Conservation (phyloP, 2,113 vertebrate species). For the Chinchilla lanigera region DNA sequence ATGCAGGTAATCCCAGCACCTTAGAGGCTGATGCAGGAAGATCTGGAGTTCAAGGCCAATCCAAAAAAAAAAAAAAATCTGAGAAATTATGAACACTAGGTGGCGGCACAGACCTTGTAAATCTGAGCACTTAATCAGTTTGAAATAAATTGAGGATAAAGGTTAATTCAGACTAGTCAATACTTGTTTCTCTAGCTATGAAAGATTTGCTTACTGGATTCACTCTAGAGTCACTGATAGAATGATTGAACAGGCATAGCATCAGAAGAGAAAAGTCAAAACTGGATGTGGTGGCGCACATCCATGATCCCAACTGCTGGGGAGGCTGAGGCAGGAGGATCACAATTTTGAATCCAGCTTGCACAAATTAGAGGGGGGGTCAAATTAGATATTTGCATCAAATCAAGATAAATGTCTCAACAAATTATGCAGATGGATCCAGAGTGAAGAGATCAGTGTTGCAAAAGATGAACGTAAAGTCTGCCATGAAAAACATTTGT, state of each 20-base stretch:
- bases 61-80: background rate
- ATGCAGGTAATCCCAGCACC: background rate
- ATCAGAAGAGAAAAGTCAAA: background rate
- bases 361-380: background rate
- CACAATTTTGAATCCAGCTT: background rate
- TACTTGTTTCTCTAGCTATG: background rate
- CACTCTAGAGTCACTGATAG: background rate
- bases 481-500: background rate
- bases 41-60: background rate
- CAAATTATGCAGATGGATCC: background rate
- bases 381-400: background rate
- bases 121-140: rapidly evolving
- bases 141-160: background rate
- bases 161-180: background rate
- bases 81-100: constrained; percentile 43
- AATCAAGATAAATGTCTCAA: background rate
- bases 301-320: background rate
- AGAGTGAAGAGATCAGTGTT: background rate
- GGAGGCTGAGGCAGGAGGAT: background rate
- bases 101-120: constrained; percentile 58
- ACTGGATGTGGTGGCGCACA: background rate
- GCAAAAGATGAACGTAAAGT: background rate
- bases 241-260: background rate
- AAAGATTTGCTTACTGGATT: background rate
- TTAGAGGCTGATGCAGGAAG: background rate